A percentile compares a stretch with the other conserved stretches of the same genome.
Evolutionary conservation across 2,797 vertebrate genomes (phyloP).

Genomic region (Molossus alvarezi): DNA sequence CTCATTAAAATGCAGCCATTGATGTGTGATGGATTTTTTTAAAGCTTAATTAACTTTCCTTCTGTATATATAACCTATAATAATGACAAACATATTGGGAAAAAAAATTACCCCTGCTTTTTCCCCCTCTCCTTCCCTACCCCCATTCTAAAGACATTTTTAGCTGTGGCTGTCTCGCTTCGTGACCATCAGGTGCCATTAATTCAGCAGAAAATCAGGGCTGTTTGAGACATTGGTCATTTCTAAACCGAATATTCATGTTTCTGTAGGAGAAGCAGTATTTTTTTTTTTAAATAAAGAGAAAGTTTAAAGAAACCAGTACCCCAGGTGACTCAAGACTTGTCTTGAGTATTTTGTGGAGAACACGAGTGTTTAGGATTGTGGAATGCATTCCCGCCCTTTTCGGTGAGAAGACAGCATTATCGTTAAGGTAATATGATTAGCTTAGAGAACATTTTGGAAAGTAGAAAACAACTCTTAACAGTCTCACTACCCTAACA

Average conservation of each 20-base stretch:
- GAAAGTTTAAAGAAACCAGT: slow-evolving; percentile 49
- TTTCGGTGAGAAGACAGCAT: slow-evolving; percentile 9
- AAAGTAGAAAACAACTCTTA: neutral
- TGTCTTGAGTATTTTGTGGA: slow-evolving; percentile 55
- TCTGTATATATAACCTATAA: slow-evolving; percentile 93
- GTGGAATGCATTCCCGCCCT: neutral
- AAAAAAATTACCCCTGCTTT: slow-evolving; percentile 85
- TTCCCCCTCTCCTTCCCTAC: slow-evolving; percentile 28
- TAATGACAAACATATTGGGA: slow-evolving; percentile 91
- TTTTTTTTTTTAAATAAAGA: slow-evolving; percentile 33
- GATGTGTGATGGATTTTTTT: slow-evolving; percentile 93
- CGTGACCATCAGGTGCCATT: slow-evolving; percentile 74
- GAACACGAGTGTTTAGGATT: neutral
- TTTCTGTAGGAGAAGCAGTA: slow-evolving; percentile 46
- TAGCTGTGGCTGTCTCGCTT: slow-evolving; percentile 79
- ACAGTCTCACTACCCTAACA: neutral
- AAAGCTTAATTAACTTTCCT: slow-evolving; percentile 94
- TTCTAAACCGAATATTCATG: slow-evolving; percentile 70
- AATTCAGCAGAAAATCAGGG: slow-evolving; percentile 75
- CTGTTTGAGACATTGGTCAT: slow-evolving; percentile 61
- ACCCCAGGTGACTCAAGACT: neutral
- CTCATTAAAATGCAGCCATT: slow-evolving; percentile 94
- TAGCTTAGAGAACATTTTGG: neutral
- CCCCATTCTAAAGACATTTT: slow-evolving; percentile 85
- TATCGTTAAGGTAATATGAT: neutral